phyloP scores from a whole-genome alignment of 2,797 vertebrate genomes.

The Ptychobarbus kaznakovi region DNA sequence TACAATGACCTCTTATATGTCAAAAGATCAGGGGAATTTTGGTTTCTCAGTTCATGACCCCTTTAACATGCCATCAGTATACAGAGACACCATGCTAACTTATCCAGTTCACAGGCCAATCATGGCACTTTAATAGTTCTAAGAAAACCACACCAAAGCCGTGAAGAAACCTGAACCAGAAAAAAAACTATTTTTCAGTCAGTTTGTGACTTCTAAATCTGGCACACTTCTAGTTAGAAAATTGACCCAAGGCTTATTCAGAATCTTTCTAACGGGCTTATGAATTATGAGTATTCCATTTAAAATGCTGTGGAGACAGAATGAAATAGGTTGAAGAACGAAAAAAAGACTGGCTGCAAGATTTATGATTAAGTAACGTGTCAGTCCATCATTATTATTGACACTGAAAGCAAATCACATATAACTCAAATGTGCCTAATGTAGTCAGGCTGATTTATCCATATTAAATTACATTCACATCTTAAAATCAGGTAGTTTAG shows the following conservation, averaged over 20 bases:
- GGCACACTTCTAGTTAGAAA: slow-evolving; percentile 72
- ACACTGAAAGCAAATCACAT: slow-evolving; percentile 4
- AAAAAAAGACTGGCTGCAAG: slow-evolving; percentile 42
- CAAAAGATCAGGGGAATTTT: too few species aligned
- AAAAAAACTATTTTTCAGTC: slow-evolving; percentile 42
- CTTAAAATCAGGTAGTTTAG: not conserved
- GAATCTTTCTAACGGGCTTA: slow-evolving; percentile 76
- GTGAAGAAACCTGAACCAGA: slow-evolving; percentile 1
- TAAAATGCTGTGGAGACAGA: slow-evolving; percentile 65
- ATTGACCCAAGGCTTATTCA: slow-evolving; percentile 68
- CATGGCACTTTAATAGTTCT: slow-evolving; percentile 4
- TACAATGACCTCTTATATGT: too few species aligned
- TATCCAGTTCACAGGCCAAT: not conserved
- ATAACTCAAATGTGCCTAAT: not conserved
- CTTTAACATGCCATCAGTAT: not conserved
- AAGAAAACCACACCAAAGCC: slow-evolving; percentile 15
- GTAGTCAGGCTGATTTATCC: not conserved
- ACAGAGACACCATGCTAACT: not conserved
- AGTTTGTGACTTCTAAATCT: slow-evolving; percentile 66
- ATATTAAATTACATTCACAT: not conserved
- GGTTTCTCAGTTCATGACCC: too few species aligned
- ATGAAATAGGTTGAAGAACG: slow-evolving; percentile 57
- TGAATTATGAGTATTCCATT: slow-evolving; percentile 77
- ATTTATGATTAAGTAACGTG: slow-evolving; percentile 17
- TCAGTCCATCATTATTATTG: slow-evolving; percentile 8